These are phyloP conservation scores for Fabriciana adippe DNA, from an alignment of 2,888 invertebrate species.

Conservation along the genomic window DNA sequence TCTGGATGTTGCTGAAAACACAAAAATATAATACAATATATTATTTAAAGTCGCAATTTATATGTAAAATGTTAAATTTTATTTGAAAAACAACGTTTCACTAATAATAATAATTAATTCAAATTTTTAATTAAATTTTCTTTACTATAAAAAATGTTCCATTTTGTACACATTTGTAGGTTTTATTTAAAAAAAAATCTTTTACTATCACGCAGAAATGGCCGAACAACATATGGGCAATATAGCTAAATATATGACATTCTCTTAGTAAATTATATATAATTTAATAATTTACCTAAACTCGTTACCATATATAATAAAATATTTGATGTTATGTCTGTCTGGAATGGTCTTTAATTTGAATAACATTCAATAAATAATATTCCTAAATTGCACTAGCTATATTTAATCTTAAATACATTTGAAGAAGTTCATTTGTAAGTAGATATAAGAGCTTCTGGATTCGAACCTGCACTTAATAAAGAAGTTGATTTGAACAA, in stretches of 20 bases:
- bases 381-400: slow-evolving; percentile 72
- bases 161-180: background rate
- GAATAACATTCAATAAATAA: slow-evolving; percentile 60
- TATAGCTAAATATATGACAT: background rate
- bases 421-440: background rate
- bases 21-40: too few relatives aligned
- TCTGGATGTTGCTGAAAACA: too few relatives aligned
- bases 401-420: slow-evolving; percentile 48
- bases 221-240: background rate
- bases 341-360: slow-evolving; percentile 64
- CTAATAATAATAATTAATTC: too few relatives aligned
- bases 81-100: too few relatives aligned
- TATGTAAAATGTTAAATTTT: too few relatives aligned
- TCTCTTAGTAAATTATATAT: background rate
- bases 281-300: slow-evolving; percentile 11
- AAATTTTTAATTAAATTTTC: too few relatives aligned
- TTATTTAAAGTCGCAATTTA: too few relatives aligned
- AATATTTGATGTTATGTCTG: slow-evolving; percentile 41
- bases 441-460: too few relatives aligned
- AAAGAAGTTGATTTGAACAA: background rate
- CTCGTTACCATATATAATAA: slow-evolving; percentile 20
- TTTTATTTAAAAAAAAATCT: background rate
- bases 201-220: background rate
- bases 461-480: background rate
- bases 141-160: too few relatives aligned